Percentiles rank a stretch among this genome's conserved stretches.
These are phyloP conservation scores for Hormiphora californensis DNA, from an alignment of 37 sponge, comb jelly and placozoan genomes.

Conservation along the genomic window DNA sequence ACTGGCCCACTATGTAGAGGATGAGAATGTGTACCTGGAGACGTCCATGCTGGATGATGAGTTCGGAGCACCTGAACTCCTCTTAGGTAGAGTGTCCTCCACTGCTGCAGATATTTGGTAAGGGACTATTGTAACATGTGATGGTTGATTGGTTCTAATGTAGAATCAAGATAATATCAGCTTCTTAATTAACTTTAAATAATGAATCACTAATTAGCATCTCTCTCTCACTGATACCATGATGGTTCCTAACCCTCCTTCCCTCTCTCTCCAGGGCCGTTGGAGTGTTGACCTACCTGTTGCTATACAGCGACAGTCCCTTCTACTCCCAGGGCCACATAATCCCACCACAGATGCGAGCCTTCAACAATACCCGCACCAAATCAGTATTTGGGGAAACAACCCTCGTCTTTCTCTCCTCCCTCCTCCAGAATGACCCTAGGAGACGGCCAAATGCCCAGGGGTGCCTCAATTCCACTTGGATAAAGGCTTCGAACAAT, in stretches of 20 bases:
- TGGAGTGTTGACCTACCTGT: neutral
- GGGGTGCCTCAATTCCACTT: conserved; percentile 32
- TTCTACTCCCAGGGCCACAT: neutral
- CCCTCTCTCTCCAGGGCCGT: neutral
- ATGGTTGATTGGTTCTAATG: no score
- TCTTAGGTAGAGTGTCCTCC: neutral
- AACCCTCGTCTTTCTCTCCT: conserved; percentile 30
- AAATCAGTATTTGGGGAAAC: neutral
- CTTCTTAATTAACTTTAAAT: no score
- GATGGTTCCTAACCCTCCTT: neutral
- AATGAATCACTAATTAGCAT: no score
- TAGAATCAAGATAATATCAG: no score
- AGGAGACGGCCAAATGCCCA: neutral
- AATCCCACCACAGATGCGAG: conserved; percentile 20
- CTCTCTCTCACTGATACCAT: neutral
- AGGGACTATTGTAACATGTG: no score
- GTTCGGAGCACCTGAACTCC: conserved; percentile 11
- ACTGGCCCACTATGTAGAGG: conserved; percentile 29
- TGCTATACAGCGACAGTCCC: conserved; percentile 30
- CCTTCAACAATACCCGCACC: neutral
- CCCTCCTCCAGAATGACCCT: conserved; percentile 23
- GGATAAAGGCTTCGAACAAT: neutral
- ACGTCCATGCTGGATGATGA: neutral
- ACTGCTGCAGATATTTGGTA: conserved; percentile 28
- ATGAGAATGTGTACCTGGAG: conserved; percentile 22